Conservation (phyloP, 1,140 invertebrate genomes). For the Heliconius hewitsoni region DNA sequence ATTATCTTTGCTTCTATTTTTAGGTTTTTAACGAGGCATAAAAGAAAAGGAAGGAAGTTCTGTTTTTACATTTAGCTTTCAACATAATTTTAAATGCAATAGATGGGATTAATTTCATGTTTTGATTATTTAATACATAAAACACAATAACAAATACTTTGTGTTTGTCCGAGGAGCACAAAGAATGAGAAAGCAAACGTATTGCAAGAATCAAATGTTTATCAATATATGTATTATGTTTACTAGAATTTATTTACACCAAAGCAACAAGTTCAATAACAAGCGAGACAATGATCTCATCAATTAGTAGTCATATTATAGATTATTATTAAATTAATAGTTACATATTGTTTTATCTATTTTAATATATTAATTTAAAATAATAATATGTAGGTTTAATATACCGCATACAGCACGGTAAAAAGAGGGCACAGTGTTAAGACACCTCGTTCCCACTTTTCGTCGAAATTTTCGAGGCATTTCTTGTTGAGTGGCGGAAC, state of each 20-base stretch:
- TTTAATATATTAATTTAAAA: not conserved
- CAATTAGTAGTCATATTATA: not conserved
- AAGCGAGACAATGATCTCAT: constrained; percentile 13
- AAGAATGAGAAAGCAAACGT: constrained; percentile 10
- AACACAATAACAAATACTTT: not conserved
- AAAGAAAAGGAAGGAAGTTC: too few species aligned
- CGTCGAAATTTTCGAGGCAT: too few species aligned
- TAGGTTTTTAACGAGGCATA: too few species aligned
- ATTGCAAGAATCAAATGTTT: constrained; percentile 8
- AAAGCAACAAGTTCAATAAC: constrained; percentile 14
- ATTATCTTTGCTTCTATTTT: too few species aligned
- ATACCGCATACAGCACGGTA: too few species aligned
- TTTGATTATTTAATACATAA: not conserved
- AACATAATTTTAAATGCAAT: not conserved
- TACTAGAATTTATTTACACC: constrained; percentile 11
- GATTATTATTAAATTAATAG: not conserved
- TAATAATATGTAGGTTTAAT: too few species aligned
- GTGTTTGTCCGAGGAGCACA: not conserved
- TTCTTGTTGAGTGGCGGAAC: too few species aligned
- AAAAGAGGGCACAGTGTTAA: too few species aligned
- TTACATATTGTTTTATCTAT: not conserved
- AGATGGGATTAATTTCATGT: not conserved
- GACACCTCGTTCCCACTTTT: too few species aligned
- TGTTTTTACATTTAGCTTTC: too few species aligned
- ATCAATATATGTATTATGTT: constrained; percentile 6